These are phyloP conservation scores for Crypturellus undulatus DNA, from an alignment of 2,113 vertebrate genomes.

Conservation along the genomic window DNA sequence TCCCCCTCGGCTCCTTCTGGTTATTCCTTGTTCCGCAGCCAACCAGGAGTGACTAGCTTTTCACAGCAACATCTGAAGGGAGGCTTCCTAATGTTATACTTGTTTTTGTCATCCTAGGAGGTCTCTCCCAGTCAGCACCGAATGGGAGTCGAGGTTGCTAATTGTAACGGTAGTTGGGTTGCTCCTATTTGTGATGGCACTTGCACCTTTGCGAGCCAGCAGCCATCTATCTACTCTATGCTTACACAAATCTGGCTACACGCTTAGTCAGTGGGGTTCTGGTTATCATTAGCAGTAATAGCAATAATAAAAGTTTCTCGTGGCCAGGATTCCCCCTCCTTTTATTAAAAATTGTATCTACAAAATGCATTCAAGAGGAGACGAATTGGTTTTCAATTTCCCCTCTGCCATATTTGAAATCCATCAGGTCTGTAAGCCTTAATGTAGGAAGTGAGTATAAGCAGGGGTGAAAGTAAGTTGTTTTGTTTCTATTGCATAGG, in stretches of 20 bases:
- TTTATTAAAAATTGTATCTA: neutral
- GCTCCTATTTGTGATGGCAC: accelerated
- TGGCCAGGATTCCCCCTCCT: neutral
- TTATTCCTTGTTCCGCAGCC: accelerated
- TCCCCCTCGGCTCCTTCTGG: neutral
- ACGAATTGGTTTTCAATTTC: neutral
- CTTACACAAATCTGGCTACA: neutral
- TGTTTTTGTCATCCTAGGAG: neutral
- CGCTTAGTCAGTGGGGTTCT: neutral
- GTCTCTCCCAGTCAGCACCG: neutral
- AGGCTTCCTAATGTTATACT: neutral
- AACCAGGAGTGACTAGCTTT: accelerated
- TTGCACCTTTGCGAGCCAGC: neutral
- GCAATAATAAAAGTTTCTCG: neutral
- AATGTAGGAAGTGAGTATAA: neutral
- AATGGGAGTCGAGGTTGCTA: neutral
- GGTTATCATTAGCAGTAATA: neutral
- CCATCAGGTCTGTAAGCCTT: neutral
- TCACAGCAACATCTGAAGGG: neutral
- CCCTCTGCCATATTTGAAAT: neutral
- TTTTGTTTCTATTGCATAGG: neutral
- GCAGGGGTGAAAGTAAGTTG: neutral
- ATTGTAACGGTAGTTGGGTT: neutral
- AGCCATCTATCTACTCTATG: neutral
- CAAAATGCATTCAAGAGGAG: neutral